phyloP scores from a whole-genome alignment of 2,888 invertebrate species.

The Macrophya alboannulata region DNA sequence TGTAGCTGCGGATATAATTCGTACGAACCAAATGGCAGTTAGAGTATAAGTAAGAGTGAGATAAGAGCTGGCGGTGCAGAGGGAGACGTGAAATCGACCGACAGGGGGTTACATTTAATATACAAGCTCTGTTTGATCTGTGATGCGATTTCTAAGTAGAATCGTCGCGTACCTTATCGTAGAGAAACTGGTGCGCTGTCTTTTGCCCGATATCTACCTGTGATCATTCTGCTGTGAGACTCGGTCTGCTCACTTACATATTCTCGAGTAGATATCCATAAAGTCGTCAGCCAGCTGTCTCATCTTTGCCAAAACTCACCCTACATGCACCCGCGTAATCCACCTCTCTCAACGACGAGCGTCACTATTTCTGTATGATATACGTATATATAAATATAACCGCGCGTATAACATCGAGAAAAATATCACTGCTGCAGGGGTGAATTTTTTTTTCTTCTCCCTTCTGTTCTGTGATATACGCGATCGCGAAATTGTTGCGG shows the following conservation, averaged over 20 bases:
- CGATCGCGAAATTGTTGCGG: background rate
- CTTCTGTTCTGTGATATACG: background rate
- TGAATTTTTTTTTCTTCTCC: background rate
- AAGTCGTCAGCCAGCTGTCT: constrained; percentile 59
- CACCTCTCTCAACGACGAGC: constrained; percentile 54
- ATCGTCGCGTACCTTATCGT: constrained; percentile 23
- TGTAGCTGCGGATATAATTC: background rate
- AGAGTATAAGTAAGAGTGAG: background rate
- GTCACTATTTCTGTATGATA: background rate
- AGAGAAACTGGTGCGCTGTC: constrained; percentile 39
- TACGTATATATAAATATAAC: too few species aligned
- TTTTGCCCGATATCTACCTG: constrained; percentile 66
- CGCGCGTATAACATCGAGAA: too few species aligned
- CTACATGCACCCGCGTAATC: constrained; percentile 67
- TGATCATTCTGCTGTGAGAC: constrained; percentile 79
- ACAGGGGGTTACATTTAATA: constrained; percentile 76
- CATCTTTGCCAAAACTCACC: constrained; percentile 59
- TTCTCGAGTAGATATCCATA: constrained; percentile 65
- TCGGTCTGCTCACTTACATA: constrained; percentile 67
- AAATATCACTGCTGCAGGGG: constrained; percentile 1
- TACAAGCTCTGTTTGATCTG: constrained; percentile 79
- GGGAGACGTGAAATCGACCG: constrained; percentile 23
- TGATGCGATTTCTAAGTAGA: constrained; percentile 78
- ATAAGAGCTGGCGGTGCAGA: background rate
- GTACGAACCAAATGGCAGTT: background rate